Evolutionary conservation across 2,797 vertebrate species (phyloP), one percentile per base, ranked within the genome.

Genomic region (Ptychadena robeensis): DNA sequence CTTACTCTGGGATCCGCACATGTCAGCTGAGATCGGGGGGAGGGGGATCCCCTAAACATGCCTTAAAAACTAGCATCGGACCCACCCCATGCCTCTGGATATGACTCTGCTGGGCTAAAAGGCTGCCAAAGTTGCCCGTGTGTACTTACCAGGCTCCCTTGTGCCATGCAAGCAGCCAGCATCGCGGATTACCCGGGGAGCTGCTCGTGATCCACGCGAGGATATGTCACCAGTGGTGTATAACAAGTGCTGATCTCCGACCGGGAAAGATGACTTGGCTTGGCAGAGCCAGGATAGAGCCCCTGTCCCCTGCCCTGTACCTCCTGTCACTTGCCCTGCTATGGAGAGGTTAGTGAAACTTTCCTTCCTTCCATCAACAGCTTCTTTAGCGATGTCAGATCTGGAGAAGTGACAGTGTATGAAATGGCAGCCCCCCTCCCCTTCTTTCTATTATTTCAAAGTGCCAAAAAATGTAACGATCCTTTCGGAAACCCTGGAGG

Each of bases 301-400:
- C 86, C 87, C 80, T 79, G 73, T 82, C 85, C 84, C 79, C 85
- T 65, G 85, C 81, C 82, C 86, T 88, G 86, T 81, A 88, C 71
- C 85, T 89, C 85, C 82, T 87, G 40, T 83, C 84, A 82, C 80
- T 87, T 80, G 86, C 87, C 69, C 87, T 90, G 78, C 88, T 90
- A 38, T 88, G 89, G 85, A 82, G 85, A 90, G 90, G 89, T 90
- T 87, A 88, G 82, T 85, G n/a, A 75, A 80, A 85, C 65, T 80
- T 80, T 73, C 61, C 38, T 71, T 4, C 12, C 59, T 40, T 32
- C 40, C 5, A 18, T 66, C 22, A 8, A 12, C 25, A 7, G 30
- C 70, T 81, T 64, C 38, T 2, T 82, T 82, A 74, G 32, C 35
- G 12, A 6, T 77, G 53, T 48, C 73, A 82, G 22, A 82, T 75